These are phyloP conservation scores for Trogon surrucura DNA, from an alignment of 2,113 vertebrate species.

Conservation along the genomic window DNA sequence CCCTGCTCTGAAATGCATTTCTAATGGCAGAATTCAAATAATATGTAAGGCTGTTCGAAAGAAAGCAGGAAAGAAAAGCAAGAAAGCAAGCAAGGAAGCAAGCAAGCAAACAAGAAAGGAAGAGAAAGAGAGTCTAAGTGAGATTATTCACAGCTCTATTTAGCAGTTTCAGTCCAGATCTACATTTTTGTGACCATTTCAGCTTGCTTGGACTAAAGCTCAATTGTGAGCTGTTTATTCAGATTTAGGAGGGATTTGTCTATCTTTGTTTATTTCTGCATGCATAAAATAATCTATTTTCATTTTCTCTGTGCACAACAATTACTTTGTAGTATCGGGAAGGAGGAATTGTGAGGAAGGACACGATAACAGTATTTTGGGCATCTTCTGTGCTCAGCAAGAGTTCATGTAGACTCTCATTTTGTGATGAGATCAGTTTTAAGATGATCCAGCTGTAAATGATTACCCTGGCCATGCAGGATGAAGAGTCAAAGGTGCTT, in stretches of 20 bases:
- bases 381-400: neutral
- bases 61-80: neutral
- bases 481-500: neutral
- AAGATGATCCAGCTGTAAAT: neutral
- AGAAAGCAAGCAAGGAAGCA: neutral
- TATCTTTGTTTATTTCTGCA: neutral
- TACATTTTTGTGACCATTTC: neutral
- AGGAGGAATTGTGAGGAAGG: neutral
- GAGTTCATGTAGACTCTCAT: neutral
- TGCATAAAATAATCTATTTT: neutral
- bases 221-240: neutral
- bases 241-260: neutral
- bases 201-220: neutral
- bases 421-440: neutral
- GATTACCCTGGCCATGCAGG: neutral
- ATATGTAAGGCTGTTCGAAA: neutral
- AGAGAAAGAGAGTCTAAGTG: neutral
- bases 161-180: neutral
- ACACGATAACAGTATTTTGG: neutral
- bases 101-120: neutral
- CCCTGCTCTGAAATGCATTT: neutral
- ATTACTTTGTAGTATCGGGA: neutral
- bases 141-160: slow-evolving; percentile 1
- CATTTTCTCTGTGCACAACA: neutral
- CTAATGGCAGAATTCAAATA: neutral